Base-by-base conservation (phyloP, 2,113 vertebrate species). In the Percopsis transmontana region DNA sequence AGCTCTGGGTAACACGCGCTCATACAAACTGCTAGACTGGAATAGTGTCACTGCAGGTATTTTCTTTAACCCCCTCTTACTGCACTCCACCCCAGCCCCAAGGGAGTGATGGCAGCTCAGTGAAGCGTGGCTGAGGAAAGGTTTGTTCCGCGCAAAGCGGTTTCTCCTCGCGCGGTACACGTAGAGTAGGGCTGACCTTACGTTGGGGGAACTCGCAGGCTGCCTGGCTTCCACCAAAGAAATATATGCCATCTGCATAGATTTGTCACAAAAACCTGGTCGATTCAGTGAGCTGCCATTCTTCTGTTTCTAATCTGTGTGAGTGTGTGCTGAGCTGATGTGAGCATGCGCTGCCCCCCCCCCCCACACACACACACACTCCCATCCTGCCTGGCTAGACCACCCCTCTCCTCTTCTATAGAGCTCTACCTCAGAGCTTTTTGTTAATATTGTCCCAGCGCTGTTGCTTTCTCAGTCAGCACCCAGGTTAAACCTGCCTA, bases 1-100 rank as follows among this genome's bases (percentile, higher is more conserved):
- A 99, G 97, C 96, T 92, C 96, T 98, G 97, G 96, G 97, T 98
- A 99, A 98, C 96, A 96, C 96, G 87, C 97, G 97, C 97, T 97
- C 97, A 94, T 97, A 98, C 97, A 99, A 99, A 98, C 97, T 99
- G 93, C 97, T 99, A 98, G 97, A 99, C 97, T 99, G 97, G 97
- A 99, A 98, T 99, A 99, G 97, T 99, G 95, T 96, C 96, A 95
- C 95, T 92, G 95, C 97, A 99, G 97, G 97, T 99, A 99, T 96
- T 97, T 95, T 33, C 5, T 33, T 33, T 33, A 33, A 87, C 91
- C 87, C 67, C 67, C 91, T 85, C 92, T 88, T 65, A 68, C 91
- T 93, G 91, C 95, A 94, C 94, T 94, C 94, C 92, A 93, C 94
- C 96, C 94, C 92, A 94, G 94, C 92, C 95, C 95, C 93, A 94